Evolutionary conservation across 2,113 vertebrate genomes (phyloP), one percentile per base, ranked within the genome.

Genomic region (Calcarius ornatus): DNA sequence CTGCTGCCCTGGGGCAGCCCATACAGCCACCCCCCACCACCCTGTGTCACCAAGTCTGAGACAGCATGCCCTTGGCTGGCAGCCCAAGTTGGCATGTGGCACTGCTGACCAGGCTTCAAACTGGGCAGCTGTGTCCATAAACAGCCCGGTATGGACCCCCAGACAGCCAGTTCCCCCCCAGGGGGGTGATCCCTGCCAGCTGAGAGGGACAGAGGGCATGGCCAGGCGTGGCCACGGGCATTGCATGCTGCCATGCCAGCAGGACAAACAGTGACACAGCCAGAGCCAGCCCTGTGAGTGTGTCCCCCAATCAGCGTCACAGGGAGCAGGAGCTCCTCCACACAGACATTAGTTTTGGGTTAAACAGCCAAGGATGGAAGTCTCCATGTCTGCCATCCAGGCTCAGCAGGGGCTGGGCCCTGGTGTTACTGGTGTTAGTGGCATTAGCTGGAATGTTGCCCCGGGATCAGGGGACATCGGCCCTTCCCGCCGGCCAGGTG

Each of bases 371-470:
- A 71, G 69, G 65, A 47, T 22, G 48, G 66, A 59, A 43, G 38
- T 57, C 13, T 81, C 64, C 4, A 1, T 3, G 4, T 12, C 4
- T 9, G 35, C 66, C 7, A 2, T 19, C 37, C 56, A 53, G 50
- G 64, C 73, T 77, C 60, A 50, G 37, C 5, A 1, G 5, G 13
- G 31, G 15, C 28, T 51, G 20, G 15, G 38, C 51, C 25, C 75
- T 61, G 70, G 38, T 63, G 84, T 96, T 96, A 96, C 35, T 80
- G 92, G 31, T 76, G 82, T 97, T 96, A 96, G 95, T 96, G 77
- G 72, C 92, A 81, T 96, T 96, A 96, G 50, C 59, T 54, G 68
- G 63, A 38, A 59, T 19, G 3, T 20, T 35, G 61, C 57, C 82
- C 53, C 48, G 35, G 25, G 28, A 13, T 10, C 47, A 43, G 50